phyloP scores from a whole-genome alignment of 2,888 invertebrate species.

The Anthophora plumipes region DNA sequence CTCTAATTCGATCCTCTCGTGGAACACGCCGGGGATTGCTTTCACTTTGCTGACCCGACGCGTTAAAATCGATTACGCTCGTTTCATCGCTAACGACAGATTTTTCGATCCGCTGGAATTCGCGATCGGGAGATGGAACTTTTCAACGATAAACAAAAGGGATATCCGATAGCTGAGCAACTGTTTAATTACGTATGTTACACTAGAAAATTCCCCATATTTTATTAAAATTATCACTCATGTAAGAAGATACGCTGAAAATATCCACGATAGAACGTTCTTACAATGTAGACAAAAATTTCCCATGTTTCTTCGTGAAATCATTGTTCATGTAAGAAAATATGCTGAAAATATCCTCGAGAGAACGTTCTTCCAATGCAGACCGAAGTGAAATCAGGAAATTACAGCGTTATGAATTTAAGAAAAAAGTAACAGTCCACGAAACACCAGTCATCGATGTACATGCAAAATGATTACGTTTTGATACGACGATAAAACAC shows the following conservation, averaged over 20 bases:
- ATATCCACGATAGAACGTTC: no score
- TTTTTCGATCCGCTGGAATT: constrained; percentile 1
- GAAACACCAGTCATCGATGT: constrained; percentile 29
- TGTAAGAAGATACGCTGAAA: no score
- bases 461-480: constrained; percentile 17
- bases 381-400: constrained; percentile 3
- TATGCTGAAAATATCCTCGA: constrained; percentile 10
- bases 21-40: constrained; percentile 26
- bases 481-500: constrained; percentile 24
- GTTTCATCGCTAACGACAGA: constrained; percentile 28
- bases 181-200: no score
- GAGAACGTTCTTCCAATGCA: constrained; percentile 12
- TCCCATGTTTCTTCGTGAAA: not conserved
- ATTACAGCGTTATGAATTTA: constrained; percentile 31
- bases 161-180: not conserved
- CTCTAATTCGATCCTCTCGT: constrained; percentile 44
- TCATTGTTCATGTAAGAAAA: constrained; percentile 1
- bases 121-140: constrained; percentile 18
- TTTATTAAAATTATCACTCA: no score
- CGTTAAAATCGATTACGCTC: constrained; percentile 33
- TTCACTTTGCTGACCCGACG: constrained; percentile 45
- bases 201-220: no score
- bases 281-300: not conserved
- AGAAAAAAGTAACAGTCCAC: constrained; percentile 12
- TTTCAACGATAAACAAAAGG: no score